Base-by-base conservation (phyloP, 2,888 invertebrate genomes). In the Rhimphoctona megacephalus region DNA sequence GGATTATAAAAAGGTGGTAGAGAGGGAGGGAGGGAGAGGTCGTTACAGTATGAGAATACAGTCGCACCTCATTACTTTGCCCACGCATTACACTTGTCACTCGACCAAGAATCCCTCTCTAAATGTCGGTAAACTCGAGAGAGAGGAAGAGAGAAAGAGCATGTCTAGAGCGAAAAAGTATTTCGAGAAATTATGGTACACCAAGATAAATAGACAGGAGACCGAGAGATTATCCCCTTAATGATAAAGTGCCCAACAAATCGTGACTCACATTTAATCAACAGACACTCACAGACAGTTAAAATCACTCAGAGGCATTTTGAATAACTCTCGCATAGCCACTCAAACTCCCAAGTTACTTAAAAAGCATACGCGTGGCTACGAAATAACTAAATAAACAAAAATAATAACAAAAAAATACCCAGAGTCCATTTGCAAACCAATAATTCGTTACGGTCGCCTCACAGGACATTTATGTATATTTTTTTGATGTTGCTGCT, bases 1-100 rank as follows among this genome's bases (percentile, higher is more conserved):
- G 67, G 67, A 78, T 52, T 22, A 19, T 49, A 43, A 73, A 64
- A 76, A 66, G 7, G 69, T 9, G 25, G 39, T 17, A 39, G 36
- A 22, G 22, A 14, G 70, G 61, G 54, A 17, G 46, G 61, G 64
- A 36, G 46, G 25, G 57, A 77, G 74, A 66, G 66, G 67, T 86
- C 84, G 74, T 84, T 86, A 86, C 67, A 73, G 80, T 70, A 61
- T 70, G 69, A 84, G 57, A 76, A 81, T 81, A 77, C 25, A 73
- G 73, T 81, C 83, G 74, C 83, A 78, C 84, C 84, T 74, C 84
- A 83, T 86, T 86, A 84, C 77, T 84, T 86, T 78, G 49, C 81
- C 86, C 81, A 86, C 86, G 86, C 86, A 69, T 77, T 80, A 69
- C 80, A 80, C 80, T 81, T 86, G 85, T 83, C 80, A 66, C 77